phyloP scores from a whole-genome alignment of 1,140 invertebrate species.

The Pollicipes pollicipes region DNA sequence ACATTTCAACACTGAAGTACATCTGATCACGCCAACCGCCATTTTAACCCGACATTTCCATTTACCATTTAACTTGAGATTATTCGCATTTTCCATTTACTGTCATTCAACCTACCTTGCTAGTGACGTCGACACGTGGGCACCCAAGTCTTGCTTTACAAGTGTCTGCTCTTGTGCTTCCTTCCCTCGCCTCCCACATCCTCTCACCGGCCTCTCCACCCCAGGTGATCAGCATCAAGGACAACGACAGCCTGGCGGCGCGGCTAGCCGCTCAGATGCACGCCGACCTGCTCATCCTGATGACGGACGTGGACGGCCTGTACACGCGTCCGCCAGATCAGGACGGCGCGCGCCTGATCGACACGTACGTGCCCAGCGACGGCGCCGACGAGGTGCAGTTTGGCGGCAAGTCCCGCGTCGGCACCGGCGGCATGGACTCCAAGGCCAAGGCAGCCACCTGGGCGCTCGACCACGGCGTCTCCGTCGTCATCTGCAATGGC shows the following conservation, averaged over 20 bases:
- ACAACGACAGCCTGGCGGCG: slow-evolving; percentile 94
- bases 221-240: slow-evolving; percentile 71
- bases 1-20: too few relatives aligned
- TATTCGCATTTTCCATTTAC: too few relatives aligned
- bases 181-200: too few relatives aligned
- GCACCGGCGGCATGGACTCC: slow-evolving; percentile 95
- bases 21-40: too few relatives aligned
- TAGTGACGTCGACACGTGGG: too few relatives aligned
- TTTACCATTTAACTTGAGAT: too few relatives aligned
- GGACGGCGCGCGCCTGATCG: slow-evolving; percentile 80
- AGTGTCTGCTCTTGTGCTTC: too few relatives aligned
- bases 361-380: slow-evolving; percentile 54
- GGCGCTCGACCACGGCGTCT: slow-evolving; percentile 85
- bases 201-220: too few relatives aligned
- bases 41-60: too few relatives aligned
- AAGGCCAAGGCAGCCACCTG: slow-evolving; percentile 80
- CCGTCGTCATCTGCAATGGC: slow-evolving; percentile 96
- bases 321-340: slow-evolving; percentile 87
- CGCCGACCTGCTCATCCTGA: slow-evolving; percentile 85
- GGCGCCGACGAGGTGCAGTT: slow-evolving; percentile 51
- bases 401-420: slow-evolving; percentile 85
- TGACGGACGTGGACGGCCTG: slow-evolving; percentile 97
- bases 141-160: too few relatives aligned
- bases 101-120: too few relatives aligned
- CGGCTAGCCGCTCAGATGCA: slow-evolving; percentile 84